Evolutionary conservation across 1,140 invertebrate genomes (phyloP), one percentile per base, ranked within the genome.

Genomic region (Stegodyphus dumicola): DNA sequence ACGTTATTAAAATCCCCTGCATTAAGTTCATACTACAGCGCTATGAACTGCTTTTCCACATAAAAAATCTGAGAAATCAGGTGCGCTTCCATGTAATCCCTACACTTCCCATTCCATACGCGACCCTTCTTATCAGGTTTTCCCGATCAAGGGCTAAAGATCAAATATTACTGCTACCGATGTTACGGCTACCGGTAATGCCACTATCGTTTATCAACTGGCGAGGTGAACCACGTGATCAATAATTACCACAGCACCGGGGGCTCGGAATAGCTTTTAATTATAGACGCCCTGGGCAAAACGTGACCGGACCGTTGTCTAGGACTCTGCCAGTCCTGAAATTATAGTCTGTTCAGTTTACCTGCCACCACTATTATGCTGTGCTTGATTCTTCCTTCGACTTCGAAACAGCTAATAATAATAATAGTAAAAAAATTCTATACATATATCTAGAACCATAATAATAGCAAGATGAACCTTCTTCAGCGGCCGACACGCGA

Each of bases 141-240:
- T 15, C 5, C 56, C 56, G 56, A 10, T 60, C 56, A 60, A 60
- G 4, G 56, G 56, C 56, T n/a, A 60, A 60, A 69, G 77, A 78
- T 78, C 77, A 78, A 78, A 69, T 69, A 54, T 69, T 69, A 78
- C 56, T 69, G 77, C 77, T 78, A 78, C 77, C 65, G 77, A 78
- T 78, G 77, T 67, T 67, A 67, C 65, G 65, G 65, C 77, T 78
- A 78, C 77, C 77, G 77, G 77, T 78, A 78, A 69, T 53, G 77
- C 77, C 17, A 69, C 65, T 69, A 78, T 78, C 77, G 77, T 78
- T 78, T 78, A 78, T 78, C 77, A 78, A 69, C 48, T 78, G 77
- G 64, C 49, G 54, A 56, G 75, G 49, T n/a, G 51, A 7, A 15
- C 65, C 77, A 78, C 77, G 77, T 78, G 77, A 78, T 69, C 77